These are phyloP conservation scores for Danio albolineatus DNA, from an alignment of 2,797 vertebrate species.

Conservation along the genomic window DNA sequence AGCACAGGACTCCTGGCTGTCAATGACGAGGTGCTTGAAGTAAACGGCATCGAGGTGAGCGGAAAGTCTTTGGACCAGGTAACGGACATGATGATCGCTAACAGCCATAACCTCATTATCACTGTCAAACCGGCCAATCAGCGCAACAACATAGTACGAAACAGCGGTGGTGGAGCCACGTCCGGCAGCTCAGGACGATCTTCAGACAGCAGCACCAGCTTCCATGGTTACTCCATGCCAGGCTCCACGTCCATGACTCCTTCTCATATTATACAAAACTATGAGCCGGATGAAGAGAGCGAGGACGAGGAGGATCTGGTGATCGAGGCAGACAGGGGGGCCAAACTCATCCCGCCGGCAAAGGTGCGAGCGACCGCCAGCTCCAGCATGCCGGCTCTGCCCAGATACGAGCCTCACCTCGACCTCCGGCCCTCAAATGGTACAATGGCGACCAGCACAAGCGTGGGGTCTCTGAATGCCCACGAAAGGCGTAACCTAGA, in stretches of 20 bases:
- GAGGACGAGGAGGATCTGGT: slow-evolving; percentile 92
- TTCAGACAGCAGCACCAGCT: slow-evolving; percentile 88
- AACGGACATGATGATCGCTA: slow-evolving; percentile 99
- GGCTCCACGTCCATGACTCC: slow-evolving; percentile 62
- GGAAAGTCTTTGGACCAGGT: slow-evolving; percentile 97
- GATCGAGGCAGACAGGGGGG: slow-evolving; percentile 83
- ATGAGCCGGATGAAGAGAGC: slow-evolving; percentile 86
- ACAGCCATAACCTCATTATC: slow-evolving; percentile 97
- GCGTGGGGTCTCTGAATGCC: slow-evolving; percentile 72
- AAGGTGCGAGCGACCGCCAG: slow-evolving; percentile 68
- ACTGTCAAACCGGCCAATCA: slow-evolving; percentile 97
- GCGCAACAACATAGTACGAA: slow-evolving; percentile 92
- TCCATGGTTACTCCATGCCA: slow-evolving; percentile 76
- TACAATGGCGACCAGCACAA: slow-evolving; percentile 73
- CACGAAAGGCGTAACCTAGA: slow-evolving; percentile 82
- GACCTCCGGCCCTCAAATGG: slow-evolving; percentile 84
- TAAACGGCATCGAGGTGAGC: slow-evolving; percentile 95
- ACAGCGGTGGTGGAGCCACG: slow-evolving; percentile 79
- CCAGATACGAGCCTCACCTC: slow-evolving; percentile 85
- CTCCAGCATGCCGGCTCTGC: slow-evolving; percentile 82
- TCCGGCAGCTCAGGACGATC: slow-evolving; percentile 94
- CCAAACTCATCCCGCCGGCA: slow-evolving; percentile 77
- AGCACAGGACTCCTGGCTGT: slow-evolving; percentile 95
- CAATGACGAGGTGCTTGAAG: slow-evolving; percentile 96
- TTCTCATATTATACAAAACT: slow-evolving; percentile 82